Base-by-base conservation (phyloP, 2,113 vertebrate species). In the Anhinga rufa region DNA sequence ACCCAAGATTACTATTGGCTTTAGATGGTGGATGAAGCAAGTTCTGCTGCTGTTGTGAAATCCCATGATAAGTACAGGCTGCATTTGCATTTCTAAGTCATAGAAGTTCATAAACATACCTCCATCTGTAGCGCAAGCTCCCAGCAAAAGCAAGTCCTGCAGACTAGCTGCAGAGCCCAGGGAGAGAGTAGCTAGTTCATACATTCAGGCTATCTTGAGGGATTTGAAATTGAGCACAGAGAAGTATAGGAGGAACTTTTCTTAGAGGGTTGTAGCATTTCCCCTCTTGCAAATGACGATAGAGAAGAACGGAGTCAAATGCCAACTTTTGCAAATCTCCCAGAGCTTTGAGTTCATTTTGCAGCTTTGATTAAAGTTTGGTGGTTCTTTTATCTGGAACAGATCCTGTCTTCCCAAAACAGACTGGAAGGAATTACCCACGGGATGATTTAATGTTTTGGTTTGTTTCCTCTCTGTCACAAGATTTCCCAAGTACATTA, bases 401-500 rank as follows among this genome's bases (percentile, higher is more conserved):
- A 2, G 84, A 77, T 92, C 81, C 66, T 60, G 26, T 70, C 75
- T 79, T 95, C 92, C 42, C 68, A 90, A 86, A 88, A 70, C 74
- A 48, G 82, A 90, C 75, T 90, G 91, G 94, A 97, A 95, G 74
- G 84, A 86, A 88, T 95, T 92, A 80, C 81, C 55, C 96, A 36
- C 1, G 28, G 75, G 87, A 81, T 96, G 89, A 92, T 82, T 91
- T 92, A 90, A 91, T 58, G 82, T 97, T 80, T 54, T 82, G 58
- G 78, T 85, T 95, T 95, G 71, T 84, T 95, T 97, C 95, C 89
- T 92, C 44, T 94, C 84, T 91, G 84, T 97, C 96, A 91, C 86
- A 91, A 95, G 89, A 80, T 95, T 93, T 97, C 95, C 90, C 84
- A 90, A 97, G 66, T 82, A 80, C 75, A 17, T 88, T 87, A 70